Evolutionary conservation across 2,888 invertebrate genomes (phyloP).

Genomic region (Macrophya annulata): DNA sequence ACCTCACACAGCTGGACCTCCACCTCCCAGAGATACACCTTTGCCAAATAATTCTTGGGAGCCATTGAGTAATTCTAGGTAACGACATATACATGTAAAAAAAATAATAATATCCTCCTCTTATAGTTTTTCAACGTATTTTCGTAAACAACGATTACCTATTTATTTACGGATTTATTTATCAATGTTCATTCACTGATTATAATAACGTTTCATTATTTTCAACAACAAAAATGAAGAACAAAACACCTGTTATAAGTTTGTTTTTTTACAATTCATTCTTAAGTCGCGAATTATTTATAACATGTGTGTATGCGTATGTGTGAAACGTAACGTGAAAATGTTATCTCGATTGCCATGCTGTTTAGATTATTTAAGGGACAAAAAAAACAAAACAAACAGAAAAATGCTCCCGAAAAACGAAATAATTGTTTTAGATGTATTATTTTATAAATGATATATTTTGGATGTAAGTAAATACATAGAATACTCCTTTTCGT

Average conservation of each 20-base stretch:
- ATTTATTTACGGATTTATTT: not conserved
- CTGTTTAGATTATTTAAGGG: not conserved
- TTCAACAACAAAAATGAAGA: not conserved
- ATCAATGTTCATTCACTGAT: not conserved
- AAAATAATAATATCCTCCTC: not conserved
- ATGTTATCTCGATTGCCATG: not conserved
- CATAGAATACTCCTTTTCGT: not conserved
- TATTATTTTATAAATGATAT: not conserved
- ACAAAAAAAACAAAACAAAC: not conserved
- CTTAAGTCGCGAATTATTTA: too few relatives aligned
- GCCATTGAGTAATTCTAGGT: not conserved
- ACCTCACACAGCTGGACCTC: conserved; percentile 2
- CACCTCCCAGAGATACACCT: conserved; percentile 16
- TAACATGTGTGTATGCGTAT: too few relatives aligned
- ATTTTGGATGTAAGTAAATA: not conserved
- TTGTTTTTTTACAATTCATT: too few relatives aligned
- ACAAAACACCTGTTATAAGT: too few relatives aligned
- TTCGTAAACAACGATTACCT: not conserved
- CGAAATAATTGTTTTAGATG: not conserved
- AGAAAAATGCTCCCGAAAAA: not conserved
- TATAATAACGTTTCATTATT: not conserved
- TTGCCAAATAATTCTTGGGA: conserved; percentile 7
- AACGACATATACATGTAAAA: not conserved
- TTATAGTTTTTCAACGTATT: not conserved
- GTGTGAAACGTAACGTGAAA: too few relatives aligned